Base-by-base conservation (phyloP, 2,888 invertebrate genomes). In the Drosophila mimica region DNA sequence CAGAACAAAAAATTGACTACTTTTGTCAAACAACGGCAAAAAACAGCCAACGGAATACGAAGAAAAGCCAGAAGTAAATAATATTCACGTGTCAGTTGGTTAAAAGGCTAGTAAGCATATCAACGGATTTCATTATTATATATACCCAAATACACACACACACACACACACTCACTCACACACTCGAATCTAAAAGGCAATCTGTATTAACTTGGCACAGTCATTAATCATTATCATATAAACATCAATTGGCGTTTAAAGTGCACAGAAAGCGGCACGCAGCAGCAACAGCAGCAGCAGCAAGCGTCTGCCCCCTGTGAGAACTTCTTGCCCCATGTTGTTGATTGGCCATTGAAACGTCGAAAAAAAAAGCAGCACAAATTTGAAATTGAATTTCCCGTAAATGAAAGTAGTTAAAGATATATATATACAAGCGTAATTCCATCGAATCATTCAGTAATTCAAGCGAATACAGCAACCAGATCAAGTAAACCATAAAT, bases 221-320 rank as follows among this genome's bases (percentile, higher is more conserved):
- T 76, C 86, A 86, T 86, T 88, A 88, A 89, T 86, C 89, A 86
- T 81, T 86, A 88, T 88, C 83, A 81, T 79, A 88, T 89, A 89
- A 84, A 89, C 84, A 85, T 89, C 89, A 84, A 89, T 82, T 80
- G 85, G 66, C 80, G 77, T 87, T 87, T 83, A 86, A 83, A 77
- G 72, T 70, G 34, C 34, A 68, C 33, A 66, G 51, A 71, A 58
- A 56, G 62, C 43, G 58, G 62, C 25, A 40, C 49, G 25, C 43
- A 31, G 7, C 7, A 17, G 38, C 17, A n/a, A 17, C 36, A 46
- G 2, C 43, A 43, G 49, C 31, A 62, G 20, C 40, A 66, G 48
- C 40, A 33, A 48, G 56, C 31, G 54, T 43, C 56, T 49, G 46
- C 15, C 20, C 15, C 4, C 15, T 20, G 46, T 43, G 56, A 70